Base-by-base conservation (phyloP, 2,888 invertebrate genomes). In the Eilema caniola region DNA sequence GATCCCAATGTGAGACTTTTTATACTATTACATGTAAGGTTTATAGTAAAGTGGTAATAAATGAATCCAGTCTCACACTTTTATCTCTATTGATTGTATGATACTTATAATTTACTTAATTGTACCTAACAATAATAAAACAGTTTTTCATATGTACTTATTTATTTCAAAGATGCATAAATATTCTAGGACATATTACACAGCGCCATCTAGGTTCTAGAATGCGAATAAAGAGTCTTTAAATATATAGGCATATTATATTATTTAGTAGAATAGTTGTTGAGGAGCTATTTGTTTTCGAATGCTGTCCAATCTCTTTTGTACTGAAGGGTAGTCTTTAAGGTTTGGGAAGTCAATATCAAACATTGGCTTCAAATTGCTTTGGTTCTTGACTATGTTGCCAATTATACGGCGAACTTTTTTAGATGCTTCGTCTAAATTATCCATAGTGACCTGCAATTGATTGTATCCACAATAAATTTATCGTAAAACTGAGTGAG, bases 51-150 rank as follows among this genome's bases (percentile, higher is more conserved):
- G 87, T 88, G 87, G 85, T 87, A 89, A 86, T 87, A 86, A 87
- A 86, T 85, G 83, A 86, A 87, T 86, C 85, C 87, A 83, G 84
- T 89, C 87, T 87, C 86, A 84, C 83, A 88, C 83, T 85, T 85
- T 86, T 81, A 85, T 85, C 83, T 85, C 85, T 86, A 80, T 81
- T 84, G 81, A 87, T 84, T 89, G 89, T 90, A 90, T 87, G 82
- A 90, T 91, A 91, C 86, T 86, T 89, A 89, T 91, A 88, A 89
- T 90, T 89, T 89, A 90, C 89, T 88, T 87, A 89, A 88, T 82
- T 88, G 83, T 90, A 86, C 83, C 81, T 84, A 87, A 86, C 86
- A 85, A 83, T 88, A 93, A 92, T 92, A 92, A 93, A 93, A 91
- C 85, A 88, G 82, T 80, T 78, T 74, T 75, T 74, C 67, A 69